phyloP scores from a whole-genome alignment of 2,888 invertebrate species.

The Chrysina gloriosa region DNA sequence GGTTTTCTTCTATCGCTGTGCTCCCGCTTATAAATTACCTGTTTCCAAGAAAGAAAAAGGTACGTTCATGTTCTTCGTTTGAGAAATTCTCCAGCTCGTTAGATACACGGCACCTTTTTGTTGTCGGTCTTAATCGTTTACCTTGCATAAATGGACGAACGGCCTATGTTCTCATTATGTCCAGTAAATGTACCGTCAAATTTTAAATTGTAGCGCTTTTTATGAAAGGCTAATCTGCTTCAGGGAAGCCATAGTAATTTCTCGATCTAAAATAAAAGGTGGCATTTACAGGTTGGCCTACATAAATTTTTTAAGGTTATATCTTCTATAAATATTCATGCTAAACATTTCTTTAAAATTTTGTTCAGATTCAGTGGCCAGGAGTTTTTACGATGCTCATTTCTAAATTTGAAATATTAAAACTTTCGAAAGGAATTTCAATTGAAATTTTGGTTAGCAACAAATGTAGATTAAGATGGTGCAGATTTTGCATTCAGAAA shows the following conservation, averaged over 20 bases:
- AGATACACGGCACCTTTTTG: slow-evolving; percentile 23
- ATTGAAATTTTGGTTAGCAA: too few species aligned
- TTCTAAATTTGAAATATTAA: too few species aligned
- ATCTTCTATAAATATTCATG: too few species aligned
- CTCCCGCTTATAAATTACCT: not conserved
- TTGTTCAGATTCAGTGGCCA: too few species aligned
- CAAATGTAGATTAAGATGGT: too few species aligned
- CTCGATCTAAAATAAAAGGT: not conserved
- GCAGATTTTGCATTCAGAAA: too few species aligned
- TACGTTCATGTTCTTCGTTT: not conserved
- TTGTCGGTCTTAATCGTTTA: slow-evolving; percentile 4
- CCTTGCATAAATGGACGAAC: slow-evolving; percentile 15
- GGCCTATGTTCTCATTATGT: not conserved
- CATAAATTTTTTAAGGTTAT: too few species aligned
- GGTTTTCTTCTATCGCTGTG: not conserved
- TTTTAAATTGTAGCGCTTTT: not conserved
- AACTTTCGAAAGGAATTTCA: too few species aligned
- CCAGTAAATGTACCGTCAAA: slow-evolving; percentile 20
- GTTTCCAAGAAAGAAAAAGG: slow-evolving; percentile 1
- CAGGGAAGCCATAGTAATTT: not conserved
- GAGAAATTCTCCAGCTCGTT: slow-evolving; percentile 3
- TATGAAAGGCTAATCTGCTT: slow-evolving; percentile 12
- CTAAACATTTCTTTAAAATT: too few species aligned
- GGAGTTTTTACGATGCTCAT: too few species aligned
- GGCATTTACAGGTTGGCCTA: not conserved